Conservation (phyloP, 2,888 invertebrate genomes). For the Scrobipalpa atriplicella region DNA sequence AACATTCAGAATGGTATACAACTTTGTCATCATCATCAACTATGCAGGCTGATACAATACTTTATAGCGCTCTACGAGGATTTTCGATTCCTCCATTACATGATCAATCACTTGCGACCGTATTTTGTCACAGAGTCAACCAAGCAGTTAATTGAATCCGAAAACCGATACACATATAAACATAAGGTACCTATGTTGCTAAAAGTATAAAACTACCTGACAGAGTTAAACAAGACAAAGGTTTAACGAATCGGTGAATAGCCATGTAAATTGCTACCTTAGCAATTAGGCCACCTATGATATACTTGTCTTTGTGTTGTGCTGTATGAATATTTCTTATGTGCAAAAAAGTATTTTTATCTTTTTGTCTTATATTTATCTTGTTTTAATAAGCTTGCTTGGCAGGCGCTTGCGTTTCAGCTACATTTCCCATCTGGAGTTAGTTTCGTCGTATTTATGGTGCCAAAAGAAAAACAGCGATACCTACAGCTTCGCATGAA, state of each 20-base stretch:
- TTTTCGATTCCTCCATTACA: neutral
- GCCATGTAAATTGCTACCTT: neutral
- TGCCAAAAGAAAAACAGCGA: constrained; percentile 16
- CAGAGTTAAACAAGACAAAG: neutral
- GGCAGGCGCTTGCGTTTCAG: neutral
- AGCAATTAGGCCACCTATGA: too few relatives aligned
- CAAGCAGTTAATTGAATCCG: neutral
- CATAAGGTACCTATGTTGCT: neutral
- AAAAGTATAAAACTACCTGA: neutral
- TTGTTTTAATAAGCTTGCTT: too few relatives aligned
- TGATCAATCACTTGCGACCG: constrained; percentile 1
- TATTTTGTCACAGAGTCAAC: constrained; percentile 5
- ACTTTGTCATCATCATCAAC: neutral
- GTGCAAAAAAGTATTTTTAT: too few relatives aligned
- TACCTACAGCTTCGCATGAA: constrained; percentile 5
- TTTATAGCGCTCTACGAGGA: neutral
- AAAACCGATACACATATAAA: neutral
- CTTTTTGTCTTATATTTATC: too few relatives aligned
- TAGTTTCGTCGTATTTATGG: neutral
- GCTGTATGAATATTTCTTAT: too few relatives aligned
- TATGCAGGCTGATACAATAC: neutral
- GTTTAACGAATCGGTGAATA: too few relatives aligned
- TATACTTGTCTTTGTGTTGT: too few relatives aligned
- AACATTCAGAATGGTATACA: neutral
- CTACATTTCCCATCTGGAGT: constrained; percentile 2